Evolutionary conservation across 2,113 vertebrate species (phyloP), one percentile per base, ranked within the genome.

Genomic region (Phalacrocorax carbo): DNA sequence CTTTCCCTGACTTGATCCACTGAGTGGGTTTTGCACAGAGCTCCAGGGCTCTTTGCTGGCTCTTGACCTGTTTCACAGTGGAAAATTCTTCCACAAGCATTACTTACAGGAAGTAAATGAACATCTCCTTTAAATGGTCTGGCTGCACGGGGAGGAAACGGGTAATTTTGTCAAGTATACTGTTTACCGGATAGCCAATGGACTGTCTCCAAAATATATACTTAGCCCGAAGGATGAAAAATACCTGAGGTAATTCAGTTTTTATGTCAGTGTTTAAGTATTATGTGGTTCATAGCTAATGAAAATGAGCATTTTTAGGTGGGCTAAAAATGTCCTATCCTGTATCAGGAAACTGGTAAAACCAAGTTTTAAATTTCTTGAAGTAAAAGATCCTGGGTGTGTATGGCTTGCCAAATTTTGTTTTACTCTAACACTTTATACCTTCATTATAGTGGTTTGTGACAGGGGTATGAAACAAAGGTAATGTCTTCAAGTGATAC

Each of bases 11-110:
- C 48, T 78, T 21, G 49, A 75, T 77, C 15, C 1, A 3, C 68
- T 5, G 3, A 4, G 25, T 2, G 8, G 57, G 52, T 55, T 96
- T 64, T 88, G 42, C 51, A 21, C 48, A 72, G 77, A 76, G 58
- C 23, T 84, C 30, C 66, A 57, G 44, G 57, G 64, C 75, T 85
- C 26, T 80, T 94, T 78, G 66, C 68, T 95, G 84, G 71, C 93
- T 92, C 87, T 57, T 83, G 89, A 91, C 60, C 38, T 60, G 75
- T 52, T 87, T 64, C 68, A 30, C 89, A 95, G 90, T 88, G 91
- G 97, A 96, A 97, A 96, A 95, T 96, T 95, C 95, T 95, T 97
- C 79, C 90, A 75, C 60, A 54, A 80, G 75, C 4, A 2, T 93
- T 94, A 72, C 91, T 96, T 91, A 95, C 93, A 94, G 96, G 96